phyloP scores from a whole-genome alignment of 2,113 vertebrate species.

The Vidua macroura region DNA sequence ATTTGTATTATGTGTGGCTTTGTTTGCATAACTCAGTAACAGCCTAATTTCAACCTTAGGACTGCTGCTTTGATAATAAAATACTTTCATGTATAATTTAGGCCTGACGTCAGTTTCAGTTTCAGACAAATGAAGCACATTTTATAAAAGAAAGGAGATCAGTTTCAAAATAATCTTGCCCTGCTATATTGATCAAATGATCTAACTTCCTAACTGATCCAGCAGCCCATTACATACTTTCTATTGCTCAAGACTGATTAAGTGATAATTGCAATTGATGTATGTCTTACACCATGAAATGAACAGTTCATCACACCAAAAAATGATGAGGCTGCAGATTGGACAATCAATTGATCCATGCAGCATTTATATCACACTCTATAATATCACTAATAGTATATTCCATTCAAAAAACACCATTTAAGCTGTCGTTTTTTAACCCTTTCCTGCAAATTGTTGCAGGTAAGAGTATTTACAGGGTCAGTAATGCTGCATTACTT shows the following conservation, averaged over 20 bases:
- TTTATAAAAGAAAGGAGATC: not conserved
- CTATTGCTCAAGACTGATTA: conserved; percentile 21
- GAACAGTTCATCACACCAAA: conserved; percentile 17
- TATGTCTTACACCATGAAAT: not conserved
- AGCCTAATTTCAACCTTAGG: not conserved
- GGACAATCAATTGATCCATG: not conserved
- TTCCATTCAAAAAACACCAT: not conserved
- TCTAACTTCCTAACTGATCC: conserved; percentile 44
- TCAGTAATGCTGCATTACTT: not conserved
- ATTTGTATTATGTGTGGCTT: not conserved
- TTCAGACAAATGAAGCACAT: not conserved
- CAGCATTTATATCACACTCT: not conserved
- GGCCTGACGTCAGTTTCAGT: not conserved
- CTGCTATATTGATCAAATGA: conserved; percentile 19
- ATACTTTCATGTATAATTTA: not conserved
- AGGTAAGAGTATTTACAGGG: not conserved
- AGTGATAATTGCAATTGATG: conserved; percentile 36
- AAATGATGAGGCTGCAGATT: conserved; percentile 25
- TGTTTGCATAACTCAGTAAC: not conserved
- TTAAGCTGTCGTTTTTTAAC: not conserved
- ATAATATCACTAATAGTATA: not conserved
- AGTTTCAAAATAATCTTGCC: conserved; percentile 26
- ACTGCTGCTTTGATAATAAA: conserved; percentile 15
- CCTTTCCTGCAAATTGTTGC: not conserved
- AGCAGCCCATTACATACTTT: conserved; percentile 7